Base-by-base conservation (phyloP, 2,797 vertebrate genomes). In the Champsocephalus esox region DNA sequence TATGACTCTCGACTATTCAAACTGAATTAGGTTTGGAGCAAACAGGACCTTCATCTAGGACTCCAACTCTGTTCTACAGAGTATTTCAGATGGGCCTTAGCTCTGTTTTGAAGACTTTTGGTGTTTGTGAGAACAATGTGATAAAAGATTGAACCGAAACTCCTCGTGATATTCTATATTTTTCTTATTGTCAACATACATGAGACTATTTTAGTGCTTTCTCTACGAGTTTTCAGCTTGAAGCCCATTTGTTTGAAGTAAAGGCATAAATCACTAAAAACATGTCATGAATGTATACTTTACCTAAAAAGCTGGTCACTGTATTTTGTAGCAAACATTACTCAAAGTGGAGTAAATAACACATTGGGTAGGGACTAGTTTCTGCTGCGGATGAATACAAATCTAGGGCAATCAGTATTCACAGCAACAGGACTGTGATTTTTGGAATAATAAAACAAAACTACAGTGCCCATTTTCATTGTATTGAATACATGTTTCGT, bases 71-170 rank as follows among this genome's bases (percentile, higher is more conserved):
- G 28, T 4, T 68, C 13, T 32, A 21, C 61, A 63, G 61, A 49
- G 54, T 43, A 34, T 46, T 34, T 73, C 80, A 59, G 71, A 57
- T 9, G 72, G 66, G 58, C 71, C 72, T 77, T 12, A 11, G 66
- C 66, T 81, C 65, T 65, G 66, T 19, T 63, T 38, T 16, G 61
- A 68, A 86, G 66, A 19, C 74, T 77, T 73, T 71, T 58, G 79
- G 50, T 38, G 70, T 32, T 72, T 81, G 70, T 79, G 77, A 80
- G 69, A 82, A 79, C 52, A 77, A 71, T 80, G 73, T 82, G 73
- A 72, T 43, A 12, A 64, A 77, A 68, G 74, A 69, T 48, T 66
- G 78, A 55, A 72, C 3, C 28, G 54, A 60, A 13, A 54, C 54
- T 48, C 63, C 9, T 55, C 21, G 51, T 68, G 62, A 32, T 66